Evolutionary conservation across 1,140 invertebrate genomes (phyloP).

Genomic region (Dendrolimus kikuchii): DNA sequence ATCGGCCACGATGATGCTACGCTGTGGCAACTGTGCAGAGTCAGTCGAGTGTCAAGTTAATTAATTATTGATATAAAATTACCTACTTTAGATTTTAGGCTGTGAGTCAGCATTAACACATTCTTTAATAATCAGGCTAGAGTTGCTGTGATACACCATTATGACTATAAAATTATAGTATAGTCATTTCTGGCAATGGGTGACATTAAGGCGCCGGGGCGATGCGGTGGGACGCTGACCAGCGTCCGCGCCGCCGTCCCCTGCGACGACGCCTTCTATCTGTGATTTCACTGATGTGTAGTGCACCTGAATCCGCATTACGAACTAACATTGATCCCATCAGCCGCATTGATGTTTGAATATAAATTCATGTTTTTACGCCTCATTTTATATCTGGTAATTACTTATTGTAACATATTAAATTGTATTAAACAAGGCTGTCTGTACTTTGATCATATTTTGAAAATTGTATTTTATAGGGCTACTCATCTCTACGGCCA

Average conservation of each 20-base stretch:
- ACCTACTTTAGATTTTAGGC: conserved; percentile 60
- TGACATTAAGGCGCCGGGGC: conserved; percentile 20
- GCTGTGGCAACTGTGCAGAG: conserved; percentile 4
- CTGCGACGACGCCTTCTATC: conserved; percentile 32
- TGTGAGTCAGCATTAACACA: conserved; percentile 59
- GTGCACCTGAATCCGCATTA: conserved; percentile 21
- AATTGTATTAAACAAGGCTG: conserved; percentile 20
- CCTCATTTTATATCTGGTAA: conserved; percentile 12
- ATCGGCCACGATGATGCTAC: neutral
- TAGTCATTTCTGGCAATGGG: conserved; percentile 37
- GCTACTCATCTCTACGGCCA: conserved; percentile 15
- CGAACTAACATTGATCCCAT: conserved; percentile 11
- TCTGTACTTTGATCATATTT: conserved; percentile 19
- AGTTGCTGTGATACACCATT: conserved; percentile 70
- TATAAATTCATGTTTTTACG: conserved; percentile 14
- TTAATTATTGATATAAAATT: conserved; percentile 48
- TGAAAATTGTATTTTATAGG: conserved; percentile 21
- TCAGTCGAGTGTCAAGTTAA: conserved; percentile 20
- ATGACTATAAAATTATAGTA: conserved; percentile 58
- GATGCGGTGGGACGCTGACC: no score
- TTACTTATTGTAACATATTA: conserved; percentile 10
- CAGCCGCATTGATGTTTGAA: conserved; percentile 12
- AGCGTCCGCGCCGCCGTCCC: conserved; percentile 8
- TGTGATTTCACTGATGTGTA: conserved; percentile 49
- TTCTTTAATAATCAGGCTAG: conserved; percentile 67